A percentile compares a stretch with the other conserved stretches of the same genome.
phyloP scores from a whole-genome alignment of 2,888 invertebrate genomes.

The Cheilosia scutellata region DNA sequence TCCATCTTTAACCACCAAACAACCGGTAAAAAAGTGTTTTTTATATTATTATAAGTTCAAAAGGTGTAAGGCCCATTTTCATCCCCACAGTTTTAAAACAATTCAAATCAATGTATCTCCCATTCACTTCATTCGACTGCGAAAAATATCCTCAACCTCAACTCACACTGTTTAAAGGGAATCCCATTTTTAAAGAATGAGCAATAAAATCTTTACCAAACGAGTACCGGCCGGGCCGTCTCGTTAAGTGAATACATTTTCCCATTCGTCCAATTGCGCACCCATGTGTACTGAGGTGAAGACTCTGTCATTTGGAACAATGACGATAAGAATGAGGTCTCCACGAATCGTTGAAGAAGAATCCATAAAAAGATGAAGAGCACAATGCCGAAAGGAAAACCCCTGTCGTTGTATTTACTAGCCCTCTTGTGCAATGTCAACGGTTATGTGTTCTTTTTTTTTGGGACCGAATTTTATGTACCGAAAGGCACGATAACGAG shows the following conservation, averaged over 20 bases:
- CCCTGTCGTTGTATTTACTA: constrained; percentile 48
- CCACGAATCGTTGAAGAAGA: constrained; percentile 50
- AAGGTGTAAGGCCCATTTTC: neutral
- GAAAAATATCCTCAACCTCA: neutral
- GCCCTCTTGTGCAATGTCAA: constrained; percentile 45
- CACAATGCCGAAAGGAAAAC: constrained; percentile 55
- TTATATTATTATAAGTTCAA: too few relatives aligned
- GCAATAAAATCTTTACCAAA: constrained; percentile 52
- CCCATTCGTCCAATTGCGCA: constrained; percentile 68
- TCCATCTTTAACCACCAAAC: too few relatives aligned
- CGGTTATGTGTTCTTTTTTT: constrained; percentile 42
- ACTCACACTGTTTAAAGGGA: neutral
- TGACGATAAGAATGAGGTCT: constrained; percentile 68
- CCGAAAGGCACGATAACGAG: constrained; percentile 84
- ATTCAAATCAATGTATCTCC: constrained; percentile 16
- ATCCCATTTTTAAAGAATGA: constrained; percentile 47
- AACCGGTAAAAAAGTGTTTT: too few relatives aligned
- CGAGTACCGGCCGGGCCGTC: constrained; percentile 48
- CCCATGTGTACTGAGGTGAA: constrained; percentile 77
- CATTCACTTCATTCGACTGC: constrained; percentile 12
- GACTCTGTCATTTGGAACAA: constrained; percentile 76
- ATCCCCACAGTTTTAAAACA: neutral
- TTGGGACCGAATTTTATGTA: constrained; percentile 82
- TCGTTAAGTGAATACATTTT: constrained; percentile 66
- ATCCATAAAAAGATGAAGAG: constrained; percentile 70